Base-by-base conservation (phyloP, 2,797 vertebrate species). In the Otolemur crassicaudatus region DNA sequence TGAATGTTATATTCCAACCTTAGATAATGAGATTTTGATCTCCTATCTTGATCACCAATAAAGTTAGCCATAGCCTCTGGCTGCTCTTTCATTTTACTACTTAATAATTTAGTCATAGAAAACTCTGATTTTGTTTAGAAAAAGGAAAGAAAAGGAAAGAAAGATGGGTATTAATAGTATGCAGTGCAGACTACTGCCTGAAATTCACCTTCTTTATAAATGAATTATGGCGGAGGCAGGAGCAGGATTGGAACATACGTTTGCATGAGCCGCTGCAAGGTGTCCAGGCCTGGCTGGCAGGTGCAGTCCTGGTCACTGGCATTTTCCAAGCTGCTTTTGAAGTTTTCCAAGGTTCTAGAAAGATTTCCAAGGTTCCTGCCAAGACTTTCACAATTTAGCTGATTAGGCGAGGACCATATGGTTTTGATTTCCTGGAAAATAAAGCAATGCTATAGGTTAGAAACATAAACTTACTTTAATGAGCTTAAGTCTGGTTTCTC, bases 391-490 rank as follows among this genome's bases (percentile, higher is more conserved):
- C 98, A 98, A 6, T 92, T 80, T 16, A 27, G 82, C 22, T 88
- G 92, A 16, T 2, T 63, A 3, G 97, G 90, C n/a, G 56, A 31
- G 12, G 65, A 37, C 97, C 95, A 97, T 1, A 63, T 29, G 84
- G 84, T 91, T 92, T 83, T 73, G 65, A 95, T 31, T 81, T 96
- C 96, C 98, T 98, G 96, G 61, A 92, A 97, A 96, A 97, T 29
- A 97, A 0, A 9, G 23, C 0, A 27, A 16, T 31, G 34, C 40
- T 34, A 27, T 0, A 2, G 27, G 86, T 81, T 75, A 88, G 94
- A 77, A 63, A 20, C 5, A 53, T 3, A 29, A 4, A 37, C 31
- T 91, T 34, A 31, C 8, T 37, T 4, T 0, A n/a, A 20, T 13
- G n/a, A 27, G 16, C 23, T 25, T 58, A 11, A 9, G 31, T 22